phyloP scores from a whole-genome alignment of 2,888 invertebrate species.

The Pristionchus fissidentatus region DNA sequence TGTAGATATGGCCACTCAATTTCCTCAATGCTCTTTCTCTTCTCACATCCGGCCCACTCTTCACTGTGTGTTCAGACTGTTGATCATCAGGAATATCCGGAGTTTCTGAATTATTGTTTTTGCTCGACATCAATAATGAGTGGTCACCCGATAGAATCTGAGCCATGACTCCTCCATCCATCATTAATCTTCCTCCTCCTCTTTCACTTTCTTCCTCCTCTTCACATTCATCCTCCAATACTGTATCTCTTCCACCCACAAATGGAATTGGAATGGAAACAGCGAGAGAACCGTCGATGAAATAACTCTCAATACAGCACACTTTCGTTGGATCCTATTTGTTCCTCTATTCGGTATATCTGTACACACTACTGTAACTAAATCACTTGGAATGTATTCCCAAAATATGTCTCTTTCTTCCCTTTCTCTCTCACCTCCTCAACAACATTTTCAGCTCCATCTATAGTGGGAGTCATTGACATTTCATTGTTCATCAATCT shows the following conservation, averaged over 20 bases:
- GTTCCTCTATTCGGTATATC: background rate
- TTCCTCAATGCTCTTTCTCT: slow-evolving; percentile 32
- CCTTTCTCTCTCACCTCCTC: background rate
- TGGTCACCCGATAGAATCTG: too few species aligned
- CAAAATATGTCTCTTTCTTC: too few species aligned
- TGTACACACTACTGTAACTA: background rate
- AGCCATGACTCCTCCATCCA: too few species aligned
- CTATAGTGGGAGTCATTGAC: slow-evolving; percentile 14
- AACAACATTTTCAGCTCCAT: background rate
- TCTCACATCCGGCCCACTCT: slow-evolving; percentile 9
- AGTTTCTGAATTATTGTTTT: background rate
- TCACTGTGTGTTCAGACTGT: background rate
- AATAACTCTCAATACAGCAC: background rate
- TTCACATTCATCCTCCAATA: background rate
- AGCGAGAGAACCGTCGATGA: background rate
- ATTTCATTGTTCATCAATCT: background rate
- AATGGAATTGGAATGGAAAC: slow-evolving; percentile 20
- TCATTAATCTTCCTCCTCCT: too few species aligned
- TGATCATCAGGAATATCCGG: background rate
- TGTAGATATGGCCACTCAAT: slow-evolving; percentile 29
- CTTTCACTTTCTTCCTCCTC: too few species aligned
- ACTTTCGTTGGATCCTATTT: background rate
- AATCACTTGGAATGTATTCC: too few species aligned
- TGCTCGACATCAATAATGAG: too few species aligned
- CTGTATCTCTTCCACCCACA: background rate